Evolutionary conservation across 2,888 invertebrate genomes (phyloP).

Genomic region (Teleiodes luculella): DNA sequence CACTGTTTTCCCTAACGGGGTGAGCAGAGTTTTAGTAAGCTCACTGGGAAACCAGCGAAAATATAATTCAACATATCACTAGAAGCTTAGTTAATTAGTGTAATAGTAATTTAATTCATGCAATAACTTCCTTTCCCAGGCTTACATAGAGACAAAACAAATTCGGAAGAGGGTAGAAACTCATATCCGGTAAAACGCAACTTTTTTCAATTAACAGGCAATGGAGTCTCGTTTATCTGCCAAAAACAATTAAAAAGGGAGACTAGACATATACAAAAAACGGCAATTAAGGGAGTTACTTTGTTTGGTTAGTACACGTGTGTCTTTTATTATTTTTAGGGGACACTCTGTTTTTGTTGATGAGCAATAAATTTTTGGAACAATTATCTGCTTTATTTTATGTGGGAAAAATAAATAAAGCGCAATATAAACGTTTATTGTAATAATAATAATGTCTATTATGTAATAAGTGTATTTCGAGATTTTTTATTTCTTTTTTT

Average conservation of each 20-base stretch:
- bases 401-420: constrained; percentile 31
- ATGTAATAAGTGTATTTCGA: too few species aligned
- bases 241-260: constrained; percentile 20
- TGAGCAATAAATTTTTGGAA: constrained; percentile 25
- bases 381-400: constrained; percentile 24
- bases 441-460: not conserved
- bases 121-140: not conserved
- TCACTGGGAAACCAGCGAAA: too few species aligned
- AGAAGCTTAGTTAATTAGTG: too few species aligned
- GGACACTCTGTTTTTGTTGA: constrained; percentile 26
- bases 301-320: constrained; percentile 28
- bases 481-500: too few species aligned
- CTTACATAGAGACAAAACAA: not conserved
- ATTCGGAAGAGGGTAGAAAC: constrained; percentile 12
- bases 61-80: too few species aligned
- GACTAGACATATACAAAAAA: constrained; percentile 16
- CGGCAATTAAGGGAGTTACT: constrained; percentile 22
- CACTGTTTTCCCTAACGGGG: too few species aligned
- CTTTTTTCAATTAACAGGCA: constrained; percentile 32
- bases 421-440: too few species aligned
- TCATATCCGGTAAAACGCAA: constrained; percentile 28
- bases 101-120: not conserved
- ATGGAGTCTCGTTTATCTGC: constrained; percentile 26
- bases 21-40: too few species aligned
- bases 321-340: constrained; percentile 25